phyloP scores from a whole-genome alignment of 2,113 vertebrate species.

The Hippocampus zosterae region DNA sequence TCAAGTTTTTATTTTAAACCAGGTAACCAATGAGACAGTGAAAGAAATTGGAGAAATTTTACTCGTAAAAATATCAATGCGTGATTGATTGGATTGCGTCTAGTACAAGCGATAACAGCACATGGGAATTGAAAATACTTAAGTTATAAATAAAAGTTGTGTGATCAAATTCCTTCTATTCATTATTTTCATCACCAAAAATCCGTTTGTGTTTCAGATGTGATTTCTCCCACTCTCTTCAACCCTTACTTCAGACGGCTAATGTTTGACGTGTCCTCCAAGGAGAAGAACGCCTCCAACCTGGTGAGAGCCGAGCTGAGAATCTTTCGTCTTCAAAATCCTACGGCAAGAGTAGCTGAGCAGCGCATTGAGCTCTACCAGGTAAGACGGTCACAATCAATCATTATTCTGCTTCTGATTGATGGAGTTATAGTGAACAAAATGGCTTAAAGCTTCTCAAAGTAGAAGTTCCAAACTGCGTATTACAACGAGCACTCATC shows the following conservation, averaged over 20 bases:
- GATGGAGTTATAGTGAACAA: not conserved
- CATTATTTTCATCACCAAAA: too few relatives aligned
- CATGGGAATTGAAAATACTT: too few relatives aligned
- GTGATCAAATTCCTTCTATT: too few relatives aligned
- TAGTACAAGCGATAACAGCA: too few relatives aligned
- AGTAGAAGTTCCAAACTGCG: too few relatives aligned
- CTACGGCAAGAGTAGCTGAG: conserved; percentile 82
- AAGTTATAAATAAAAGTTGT: too few relatives aligned
- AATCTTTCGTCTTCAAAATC: conserved; percentile 89
- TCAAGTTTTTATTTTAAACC: too few relatives aligned
- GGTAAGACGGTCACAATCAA: conserved; percentile 62
- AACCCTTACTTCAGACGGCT: conserved; percentile 77
- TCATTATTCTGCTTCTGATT: not conserved
- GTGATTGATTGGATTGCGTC: too few relatives aligned
- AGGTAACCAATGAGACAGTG: too few relatives aligned
- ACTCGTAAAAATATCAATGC: too few relatives aligned
- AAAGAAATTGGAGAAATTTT: too few relatives aligned
- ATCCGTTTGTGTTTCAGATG: conserved; percentile 52
- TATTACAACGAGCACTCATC: too few relatives aligned
- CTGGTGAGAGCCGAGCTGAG: conserved; percentile 93
- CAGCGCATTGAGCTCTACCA: conserved; percentile 96
- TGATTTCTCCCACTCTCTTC: conserved; percentile 62
- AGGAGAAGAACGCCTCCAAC: conserved; percentile 95
- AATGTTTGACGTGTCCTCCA: conserved; percentile 84
- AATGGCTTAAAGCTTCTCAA: not conserved